These are phyloP conservation scores for Cyclophora albipunctata DNA, from an alignment of 2,888 invertebrate genomes.

Conservation along the genomic window DNA sequence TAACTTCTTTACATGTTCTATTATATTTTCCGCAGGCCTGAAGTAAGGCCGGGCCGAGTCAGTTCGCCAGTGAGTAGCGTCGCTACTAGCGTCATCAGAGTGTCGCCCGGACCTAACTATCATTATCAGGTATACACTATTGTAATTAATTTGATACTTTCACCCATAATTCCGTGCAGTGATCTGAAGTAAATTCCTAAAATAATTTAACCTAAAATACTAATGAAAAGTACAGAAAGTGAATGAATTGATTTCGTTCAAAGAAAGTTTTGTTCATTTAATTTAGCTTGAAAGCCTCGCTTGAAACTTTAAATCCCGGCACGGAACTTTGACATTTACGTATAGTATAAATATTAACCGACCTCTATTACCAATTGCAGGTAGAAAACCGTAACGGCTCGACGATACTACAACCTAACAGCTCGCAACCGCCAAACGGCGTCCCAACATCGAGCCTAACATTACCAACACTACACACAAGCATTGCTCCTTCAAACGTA, in stretches of 20 bases:
- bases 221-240: too few species aligned
- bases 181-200: too few species aligned
- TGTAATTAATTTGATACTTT: background rate
- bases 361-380: slow-evolving; percentile 21
- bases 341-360: too few species aligned
- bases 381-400: slow-evolving; percentile 61
- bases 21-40: slow-evolving; percentile 72
- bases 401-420: slow-evolving; percentile 44
- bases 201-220: too few species aligned
- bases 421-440: slow-evolving; percentile 43
- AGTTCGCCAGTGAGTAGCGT: slow-evolving; percentile 67
- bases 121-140: slow-evolving; percentile 58
- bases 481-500: slow-evolving; percentile 40
- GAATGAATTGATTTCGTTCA: too few species aligned
- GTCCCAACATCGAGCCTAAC: slow-evolving; percentile 44
- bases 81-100: slow-evolving; percentile 87
- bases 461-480: slow-evolving; percentile 38
- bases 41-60: slow-evolving; percentile 78
- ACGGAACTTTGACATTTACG: too few species aligned
- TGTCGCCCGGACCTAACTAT: slow-evolving; percentile 82
- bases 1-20: too few species aligned
- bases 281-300: too few species aligned
- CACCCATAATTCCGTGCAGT: too few species aligned
- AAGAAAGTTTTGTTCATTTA: too few species aligned
- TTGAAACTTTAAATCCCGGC: too few species aligned